These are phyloP conservation scores for Tenthredo amoena DNA, from an alignment of 2,888 invertebrate species.

Conservation along the genomic window DNA sequence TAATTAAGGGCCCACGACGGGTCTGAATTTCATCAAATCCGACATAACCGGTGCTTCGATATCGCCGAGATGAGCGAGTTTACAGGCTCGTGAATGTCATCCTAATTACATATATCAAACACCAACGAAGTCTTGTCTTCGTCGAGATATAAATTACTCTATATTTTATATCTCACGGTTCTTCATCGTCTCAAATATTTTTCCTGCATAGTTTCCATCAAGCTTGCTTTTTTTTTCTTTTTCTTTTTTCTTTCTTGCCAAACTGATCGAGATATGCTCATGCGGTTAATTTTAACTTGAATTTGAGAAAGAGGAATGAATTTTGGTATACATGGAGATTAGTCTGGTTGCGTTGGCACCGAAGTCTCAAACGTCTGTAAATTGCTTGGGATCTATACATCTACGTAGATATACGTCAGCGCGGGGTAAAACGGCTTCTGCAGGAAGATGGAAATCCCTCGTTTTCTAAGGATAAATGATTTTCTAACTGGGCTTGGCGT, in stretches of 20 bases:
- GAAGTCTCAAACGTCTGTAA: neutral
- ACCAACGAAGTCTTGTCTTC: neutral
- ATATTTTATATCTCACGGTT: neutral
- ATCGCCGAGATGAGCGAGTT: conserved; percentile 14
- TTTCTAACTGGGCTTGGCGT: neutral
- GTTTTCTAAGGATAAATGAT: conserved; percentile 17
- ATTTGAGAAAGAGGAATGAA: neutral
- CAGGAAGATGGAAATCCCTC: conserved; percentile 5
- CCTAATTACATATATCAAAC: conserved; percentile 17
- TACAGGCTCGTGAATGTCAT: conserved; percentile 12
- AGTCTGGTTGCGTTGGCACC: neutral
- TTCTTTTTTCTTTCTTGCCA: neutral
- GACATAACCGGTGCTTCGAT: neutral
- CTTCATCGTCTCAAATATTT: conserved; percentile 6
- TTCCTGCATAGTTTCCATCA: neutral
- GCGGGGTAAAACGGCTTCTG: neutral
- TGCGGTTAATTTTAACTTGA: neutral
- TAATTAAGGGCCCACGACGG: neutral
- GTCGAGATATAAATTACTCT: neutral
- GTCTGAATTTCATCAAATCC: conserved; percentile 29
- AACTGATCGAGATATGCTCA: too few relatives aligned
- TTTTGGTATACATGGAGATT: neutral
- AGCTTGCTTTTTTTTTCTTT: neutral
- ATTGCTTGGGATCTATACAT: conserved; percentile 18
- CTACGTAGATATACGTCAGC: neutral